Base-by-base conservation (phyloP, 2,888 invertebrate species). In the Thysanoteuthis rhombus region DNA sequence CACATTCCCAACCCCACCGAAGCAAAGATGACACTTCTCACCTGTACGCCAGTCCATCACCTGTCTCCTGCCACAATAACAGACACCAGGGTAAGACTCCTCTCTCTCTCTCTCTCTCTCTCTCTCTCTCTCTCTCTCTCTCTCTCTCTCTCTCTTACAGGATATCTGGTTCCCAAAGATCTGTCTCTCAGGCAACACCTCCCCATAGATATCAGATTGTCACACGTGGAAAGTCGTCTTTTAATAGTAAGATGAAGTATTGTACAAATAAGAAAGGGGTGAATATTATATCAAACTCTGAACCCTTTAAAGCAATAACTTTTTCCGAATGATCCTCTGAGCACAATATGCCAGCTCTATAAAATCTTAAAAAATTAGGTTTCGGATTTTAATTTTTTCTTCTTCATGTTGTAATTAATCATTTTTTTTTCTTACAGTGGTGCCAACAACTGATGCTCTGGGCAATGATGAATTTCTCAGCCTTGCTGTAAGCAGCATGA, bases 401-500 rank as follows among this genome's bases (percentile, higher is more conserved):
- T 36, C 10, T 4, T 16, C 0, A 12, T n/a, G 6, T 5, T 42
- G 25, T 39, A 16, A 22, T 39, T 90, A n/a, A n/a, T n/a, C n/a
- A 28, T 90, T 12, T 28, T 94, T 94, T 93, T 91, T 38, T 94
- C 94, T 36, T 95, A 58, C 95, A 95, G 92, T 94, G 93, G 40
- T 93, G 93, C 39, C 92, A 93, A 40, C 93, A 58, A 94, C 94
- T 93, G 95, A 95, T 92, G 94, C 94, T 47, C 91, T 95, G 28
- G 95, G 95, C 89, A 94, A 95, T 4, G 96, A 96, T 42, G 96
- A 96, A 94, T 95, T 96, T 90, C 94, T 96, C n/a, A 95, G 95
- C 75, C 95, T 96, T 94, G 96, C 96, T 16, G 95, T 96, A 93
- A 95, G 95, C 28, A 95, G 96, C 89, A 95, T 96, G 95, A 94